phyloP scores from a whole-genome alignment of 2,113 vertebrate species.

The Tinamus guttatus region DNA sequence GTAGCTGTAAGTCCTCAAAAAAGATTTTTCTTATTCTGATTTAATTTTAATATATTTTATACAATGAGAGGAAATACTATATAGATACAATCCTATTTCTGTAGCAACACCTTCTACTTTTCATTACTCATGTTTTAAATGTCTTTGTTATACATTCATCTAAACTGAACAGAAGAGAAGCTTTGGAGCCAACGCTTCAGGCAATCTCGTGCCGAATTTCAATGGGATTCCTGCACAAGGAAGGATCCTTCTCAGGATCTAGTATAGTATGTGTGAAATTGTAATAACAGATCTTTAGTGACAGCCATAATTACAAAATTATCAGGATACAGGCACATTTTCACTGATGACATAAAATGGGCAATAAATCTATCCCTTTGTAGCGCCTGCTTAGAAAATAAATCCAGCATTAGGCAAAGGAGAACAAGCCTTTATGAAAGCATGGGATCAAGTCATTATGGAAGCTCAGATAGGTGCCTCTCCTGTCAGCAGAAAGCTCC shows the following conservation, averaged over 20 bases:
- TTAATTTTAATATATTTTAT: conserved; percentile 8
- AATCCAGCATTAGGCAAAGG: background rate
- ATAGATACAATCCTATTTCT: background rate
- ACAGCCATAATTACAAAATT: conserved; percentile 28
- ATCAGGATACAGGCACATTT: background rate
- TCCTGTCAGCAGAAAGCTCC: conserved; percentile 27
- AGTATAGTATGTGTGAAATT: background rate
- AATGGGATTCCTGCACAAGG: background rate
- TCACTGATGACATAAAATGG: background rate
- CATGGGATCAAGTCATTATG: accelerated
- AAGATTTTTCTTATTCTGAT: background rate
- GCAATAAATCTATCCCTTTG: background rate
- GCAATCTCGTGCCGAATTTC: background rate
- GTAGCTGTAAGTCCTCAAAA: background rate
- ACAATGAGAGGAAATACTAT: background rate
- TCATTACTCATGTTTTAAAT: background rate
- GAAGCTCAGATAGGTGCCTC: conserved; percentile 10
- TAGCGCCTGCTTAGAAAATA: background rate
- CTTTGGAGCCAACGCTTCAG: background rate
- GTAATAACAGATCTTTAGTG: background rate
- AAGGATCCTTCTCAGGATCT: background rate
- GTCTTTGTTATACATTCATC: background rate
- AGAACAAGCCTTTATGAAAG: background rate
- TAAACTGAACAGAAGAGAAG: background rate
- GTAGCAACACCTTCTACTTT: background rate